A percentile compares a stretch with the other conserved stretches of the same genome.
Evolutionary conservation across 2,797 vertebrate species (phyloP).

Genomic region (Babyrousa celebensis): DNA sequence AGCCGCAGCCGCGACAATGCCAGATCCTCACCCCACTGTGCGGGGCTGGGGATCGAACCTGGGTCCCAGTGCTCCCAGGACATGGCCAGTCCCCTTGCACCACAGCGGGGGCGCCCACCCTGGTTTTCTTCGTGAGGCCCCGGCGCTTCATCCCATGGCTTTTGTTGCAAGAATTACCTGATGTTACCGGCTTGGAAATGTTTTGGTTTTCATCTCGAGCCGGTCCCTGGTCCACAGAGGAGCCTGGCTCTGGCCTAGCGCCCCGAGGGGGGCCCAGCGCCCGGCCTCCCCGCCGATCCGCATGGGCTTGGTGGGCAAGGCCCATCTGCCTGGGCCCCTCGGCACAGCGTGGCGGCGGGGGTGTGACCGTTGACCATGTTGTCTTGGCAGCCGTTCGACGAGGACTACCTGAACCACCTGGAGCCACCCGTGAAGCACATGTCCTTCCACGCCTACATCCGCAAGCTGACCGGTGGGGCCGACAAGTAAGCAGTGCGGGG

Average conservation of each 20-base stretch:
- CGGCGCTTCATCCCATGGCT: neutral
- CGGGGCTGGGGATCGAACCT: no score
- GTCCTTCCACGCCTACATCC: constrained; percentile 99
- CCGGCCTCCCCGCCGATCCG: neutral
- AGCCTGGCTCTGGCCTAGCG: neutral
- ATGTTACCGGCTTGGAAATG: neutral
- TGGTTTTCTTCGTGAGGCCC: neutral
- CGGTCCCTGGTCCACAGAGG: neutral
- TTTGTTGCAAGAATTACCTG: neutral
- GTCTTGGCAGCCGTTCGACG: constrained; percentile 96
- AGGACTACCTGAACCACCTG: constrained; percentile 99
- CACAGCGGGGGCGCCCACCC: neutral
- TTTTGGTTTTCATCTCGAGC: neutral
- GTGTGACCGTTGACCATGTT: constrained; percentile 80
- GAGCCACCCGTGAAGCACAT: constrained; percentile 99
- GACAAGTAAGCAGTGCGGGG: constrained; percentile 95
- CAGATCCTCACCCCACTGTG: no score
- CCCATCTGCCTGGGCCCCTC: no score
- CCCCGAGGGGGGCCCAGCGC: neutral
- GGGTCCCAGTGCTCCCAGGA: no score
- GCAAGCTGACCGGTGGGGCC: constrained; percentile 98
- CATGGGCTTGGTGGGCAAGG: neutral
- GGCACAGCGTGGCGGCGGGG: constrained; percentile 59
- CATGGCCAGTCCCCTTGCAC: no score
- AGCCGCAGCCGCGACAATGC: no score